Evolutionary conservation across 1,140 invertebrate genomes (phyloP).

Genomic region (Macrobrachium nipponense): DNA sequence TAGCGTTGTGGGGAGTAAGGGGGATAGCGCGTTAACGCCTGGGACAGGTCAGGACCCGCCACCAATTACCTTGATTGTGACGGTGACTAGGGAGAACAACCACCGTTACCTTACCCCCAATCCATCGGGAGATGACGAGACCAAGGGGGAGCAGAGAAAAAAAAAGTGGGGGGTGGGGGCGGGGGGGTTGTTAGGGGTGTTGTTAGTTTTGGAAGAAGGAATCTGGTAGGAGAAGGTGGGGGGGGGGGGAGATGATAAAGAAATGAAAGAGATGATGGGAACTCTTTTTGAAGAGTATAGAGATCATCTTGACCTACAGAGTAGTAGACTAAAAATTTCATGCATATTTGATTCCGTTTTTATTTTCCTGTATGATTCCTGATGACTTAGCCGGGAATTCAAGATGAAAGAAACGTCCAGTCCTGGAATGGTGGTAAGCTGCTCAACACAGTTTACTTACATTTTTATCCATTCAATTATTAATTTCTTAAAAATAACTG

Average conservation of each 20-base stretch:
- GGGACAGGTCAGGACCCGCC: background rate
- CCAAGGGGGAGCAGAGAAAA: background rate
- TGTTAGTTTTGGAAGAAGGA: background rate
- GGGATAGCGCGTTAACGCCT: background rate
- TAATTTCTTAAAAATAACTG: too few species aligned
- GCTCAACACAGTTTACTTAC: too few species aligned
- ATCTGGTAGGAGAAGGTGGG: background rate
- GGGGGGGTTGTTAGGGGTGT: too few species aligned
- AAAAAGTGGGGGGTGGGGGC: background rate
- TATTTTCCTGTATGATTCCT: too few species aligned
- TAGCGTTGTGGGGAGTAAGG: too few species aligned
- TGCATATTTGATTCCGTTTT: too few species aligned
- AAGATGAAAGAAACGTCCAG: too few species aligned
- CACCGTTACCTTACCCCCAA: too few species aligned
- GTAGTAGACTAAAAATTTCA: background rate
- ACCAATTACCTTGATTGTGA: conserved; percentile 39
- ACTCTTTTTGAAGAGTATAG: background rate
- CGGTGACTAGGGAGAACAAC: background rate
- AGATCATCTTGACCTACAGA: background rate
- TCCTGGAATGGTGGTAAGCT: too few species aligned
- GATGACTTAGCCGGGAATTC: too few species aligned
- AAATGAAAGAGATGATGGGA: conserved; percentile 1
- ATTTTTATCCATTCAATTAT: too few species aligned
- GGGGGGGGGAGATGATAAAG: background rate
- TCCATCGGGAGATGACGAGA: background rate